Evolutionary conservation across 2,888 invertebrate species (phyloP), one percentile per base, ranked within the genome.

Genomic region (Nezara viridula): DNA sequence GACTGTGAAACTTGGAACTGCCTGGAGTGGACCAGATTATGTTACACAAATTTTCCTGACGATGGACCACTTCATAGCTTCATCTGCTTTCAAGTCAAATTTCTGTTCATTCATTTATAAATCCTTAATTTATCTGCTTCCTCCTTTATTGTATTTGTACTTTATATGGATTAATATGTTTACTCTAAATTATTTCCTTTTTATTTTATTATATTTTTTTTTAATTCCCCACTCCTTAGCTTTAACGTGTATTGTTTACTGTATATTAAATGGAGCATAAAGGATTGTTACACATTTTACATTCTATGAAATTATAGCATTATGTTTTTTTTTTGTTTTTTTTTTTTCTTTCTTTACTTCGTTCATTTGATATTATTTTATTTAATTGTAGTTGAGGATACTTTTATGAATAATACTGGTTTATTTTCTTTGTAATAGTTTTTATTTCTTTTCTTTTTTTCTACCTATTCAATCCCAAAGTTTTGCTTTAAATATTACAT

Each of bases 21-120:
- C 37, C 81, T 44, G 81, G 81, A 81, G 81, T 81, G 81, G 81
- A 24, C 81, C 81, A 81, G 40, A 81, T 44, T 24, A 44, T 44
- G 81, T 81, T 81, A 47, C 44, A n/a, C 81, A 81, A 81, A 44
- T 44, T n/a, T 47, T 81, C 44, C 81, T 44, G 81, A 81, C 44
- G n/a, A 81, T 81, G 81, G 81, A 81, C 81, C 81, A 81, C 81
- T 81, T 81, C 44, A 81, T n/a, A 81, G 81, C 81, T 81, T 44
- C 44, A n/a, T 47, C 44, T 47, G 81, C 81, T 81, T 81, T 44
- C 44, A 81, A 44, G 81, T 44, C 44, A 44, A 44, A 47, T 81
- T 81, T 81, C 44, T 81, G 81, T 81, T 81, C n/a, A 81, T n/a
- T 81, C 81, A 81, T 81, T 44, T 44, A 81, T 81, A n/a, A 44